These are phyloP conservation scores for Zoroaster sp. DNA, from an alignment of 53 echinoderm and acorn worm genomes.

Conservation along the genomic window DNA sequence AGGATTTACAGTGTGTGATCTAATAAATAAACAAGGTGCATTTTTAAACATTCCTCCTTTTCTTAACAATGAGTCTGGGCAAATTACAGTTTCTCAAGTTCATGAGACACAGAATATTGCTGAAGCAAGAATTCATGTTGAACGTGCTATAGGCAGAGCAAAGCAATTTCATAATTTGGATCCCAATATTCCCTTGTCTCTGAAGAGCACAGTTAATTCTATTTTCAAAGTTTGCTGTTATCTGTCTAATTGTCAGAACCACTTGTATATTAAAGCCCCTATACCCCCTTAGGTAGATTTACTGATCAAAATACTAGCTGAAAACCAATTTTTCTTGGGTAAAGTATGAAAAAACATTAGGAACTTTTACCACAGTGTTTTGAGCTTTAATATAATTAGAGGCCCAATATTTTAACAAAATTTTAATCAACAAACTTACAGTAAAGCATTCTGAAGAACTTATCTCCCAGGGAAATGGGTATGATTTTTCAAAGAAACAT, in stretches of 20 bases:
- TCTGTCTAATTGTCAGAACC: neutral
- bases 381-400: too few species aligned
- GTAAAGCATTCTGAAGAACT: too few species aligned
- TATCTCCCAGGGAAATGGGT: too few species aligned
- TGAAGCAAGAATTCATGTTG: constrained; percentile 43
- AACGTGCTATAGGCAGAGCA: constrained; percentile 23
- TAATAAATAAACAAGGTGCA: constrained; percentile 13
- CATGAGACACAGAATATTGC: constrained; percentile 47
- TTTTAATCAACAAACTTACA: too few species aligned
- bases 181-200: constrained; percentile 14
- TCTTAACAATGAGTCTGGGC: constrained; percentile 8
- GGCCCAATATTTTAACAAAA: too few species aligned
- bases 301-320: too few species aligned
- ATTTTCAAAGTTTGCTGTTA: neutral
- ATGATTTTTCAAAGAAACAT: too few species aligned
- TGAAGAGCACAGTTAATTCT: neutral
- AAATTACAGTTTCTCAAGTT: constrained; percentile 35
- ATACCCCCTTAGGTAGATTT: too few species aligned
- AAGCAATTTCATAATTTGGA: constrained; percentile 41
- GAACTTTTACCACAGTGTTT: too few species aligned
- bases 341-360: too few species aligned
- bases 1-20: constrained; percentile 45
- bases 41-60: constrained; percentile 45
- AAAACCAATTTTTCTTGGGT: too few species aligned
- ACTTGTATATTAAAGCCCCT: neutral